phyloP scores from a whole-genome alignment of 2,888 invertebrate genomes.

The Drosophila subsilvestris region DNA sequence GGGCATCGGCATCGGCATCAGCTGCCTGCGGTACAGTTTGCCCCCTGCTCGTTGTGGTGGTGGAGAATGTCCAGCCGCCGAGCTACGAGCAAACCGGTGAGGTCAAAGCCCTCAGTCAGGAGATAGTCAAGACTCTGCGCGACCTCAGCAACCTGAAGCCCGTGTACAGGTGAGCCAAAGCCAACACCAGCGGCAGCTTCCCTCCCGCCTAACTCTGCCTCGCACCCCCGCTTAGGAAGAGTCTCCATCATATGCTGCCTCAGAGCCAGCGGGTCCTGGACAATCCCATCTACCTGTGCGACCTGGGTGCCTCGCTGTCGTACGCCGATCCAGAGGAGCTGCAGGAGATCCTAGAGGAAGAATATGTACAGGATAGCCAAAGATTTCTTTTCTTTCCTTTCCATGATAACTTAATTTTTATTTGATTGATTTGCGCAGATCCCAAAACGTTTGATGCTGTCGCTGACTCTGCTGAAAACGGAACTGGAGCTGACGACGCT shows the following conservation, averaged over 20 bases:
- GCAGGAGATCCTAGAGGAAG: conserved; percentile 96
- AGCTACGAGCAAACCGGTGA: conserved; percentile 96
- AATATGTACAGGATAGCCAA: conserved; percentile 87
- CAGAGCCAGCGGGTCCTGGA: conserved; percentile 98
- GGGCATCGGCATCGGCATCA: too few relatives aligned
- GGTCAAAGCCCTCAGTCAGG: conserved; percentile 97
- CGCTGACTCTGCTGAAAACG: conserved; percentile 96
- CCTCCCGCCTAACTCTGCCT: neutral
- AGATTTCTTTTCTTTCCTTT: too few relatives aligned
- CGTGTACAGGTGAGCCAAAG: conserved; percentile 89
- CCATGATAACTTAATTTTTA: too few relatives aligned
- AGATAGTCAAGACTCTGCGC: conserved; percentile 97
- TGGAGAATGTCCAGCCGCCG: conserved; percentile 95
- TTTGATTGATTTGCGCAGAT: too few relatives aligned
- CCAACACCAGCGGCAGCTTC: too few relatives aligned
- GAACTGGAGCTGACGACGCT: conserved; percentile 97
- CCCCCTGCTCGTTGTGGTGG: conserved; percentile 94
- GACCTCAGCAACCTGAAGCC: conserved; percentile 99
- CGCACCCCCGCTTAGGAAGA: conserved; percentile 87
- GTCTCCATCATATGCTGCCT: conserved; percentile 98
- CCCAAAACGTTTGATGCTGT: conserved; percentile 93
- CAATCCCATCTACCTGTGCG: conserved; percentile 98
- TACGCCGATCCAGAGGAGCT: conserved; percentile 96
- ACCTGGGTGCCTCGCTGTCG: conserved; percentile 97
- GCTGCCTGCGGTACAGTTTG: conserved; percentile 44